Percentiles rank a stretch among this genome's conserved stretches.
phyloP scores from a whole-genome alignment of 2,113 vertebrate genomes.

The Chaetorhynchus papuensis region DNA sequence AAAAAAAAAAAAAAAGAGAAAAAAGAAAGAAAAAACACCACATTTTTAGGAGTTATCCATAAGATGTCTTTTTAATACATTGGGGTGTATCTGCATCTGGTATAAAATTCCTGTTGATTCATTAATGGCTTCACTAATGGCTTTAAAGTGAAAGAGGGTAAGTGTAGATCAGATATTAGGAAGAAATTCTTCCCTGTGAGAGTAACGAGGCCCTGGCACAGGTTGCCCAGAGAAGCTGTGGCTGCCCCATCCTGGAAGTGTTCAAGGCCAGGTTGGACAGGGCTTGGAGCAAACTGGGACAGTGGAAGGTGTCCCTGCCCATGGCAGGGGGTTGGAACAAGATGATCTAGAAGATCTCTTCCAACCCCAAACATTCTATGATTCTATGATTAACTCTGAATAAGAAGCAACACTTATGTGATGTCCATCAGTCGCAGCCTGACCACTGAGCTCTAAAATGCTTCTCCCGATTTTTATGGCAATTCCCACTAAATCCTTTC shows the following conservation, averaged over 20 bases:
- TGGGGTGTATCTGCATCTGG: accelerated
- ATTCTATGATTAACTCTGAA: not conserved
- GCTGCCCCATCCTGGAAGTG: not conserved
- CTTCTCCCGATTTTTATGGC: not conserved
- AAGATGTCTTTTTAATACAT: not conserved
- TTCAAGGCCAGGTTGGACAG: not conserved
- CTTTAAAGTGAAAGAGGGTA: not conserved
- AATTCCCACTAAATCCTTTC: not conserved
- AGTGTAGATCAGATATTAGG: not conserved
- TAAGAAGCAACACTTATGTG: not conserved
- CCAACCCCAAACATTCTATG: not conserved
- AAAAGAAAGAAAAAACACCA: accelerated
- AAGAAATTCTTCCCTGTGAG: not conserved
- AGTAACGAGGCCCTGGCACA: not conserved
- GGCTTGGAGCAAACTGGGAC: accelerated
- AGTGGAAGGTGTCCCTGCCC: not conserved
- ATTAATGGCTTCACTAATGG: not conserved
- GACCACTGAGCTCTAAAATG: not conserved
- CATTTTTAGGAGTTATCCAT: not conserved
- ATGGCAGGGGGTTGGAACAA: not conserved
- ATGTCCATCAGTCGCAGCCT: not conserved
- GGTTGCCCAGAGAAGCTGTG: not conserved
- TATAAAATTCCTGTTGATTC: not conserved
- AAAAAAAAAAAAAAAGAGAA: not conserved
- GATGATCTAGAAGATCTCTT: not conserved